Percentiles rank a stretch among this genome's conserved stretches.
Evolutionary conservation across 2,888 invertebrate species (phyloP).

Genomic region (Physocephala rufipes): DNA sequence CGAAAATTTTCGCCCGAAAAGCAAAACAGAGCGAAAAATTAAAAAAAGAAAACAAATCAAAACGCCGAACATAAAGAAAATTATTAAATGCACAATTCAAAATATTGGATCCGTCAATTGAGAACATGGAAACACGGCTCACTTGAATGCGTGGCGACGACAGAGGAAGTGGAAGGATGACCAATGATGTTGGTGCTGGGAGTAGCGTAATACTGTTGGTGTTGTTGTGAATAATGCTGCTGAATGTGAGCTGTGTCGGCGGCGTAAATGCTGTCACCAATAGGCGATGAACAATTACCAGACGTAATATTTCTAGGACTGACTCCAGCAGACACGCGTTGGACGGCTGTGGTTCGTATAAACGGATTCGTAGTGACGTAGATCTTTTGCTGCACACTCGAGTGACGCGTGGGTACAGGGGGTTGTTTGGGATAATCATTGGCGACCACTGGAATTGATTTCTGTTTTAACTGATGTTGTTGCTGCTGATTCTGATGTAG

Average conservation of each 20-base stretch:
- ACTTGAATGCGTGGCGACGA: constrained; percentile 55
- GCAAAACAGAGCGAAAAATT: constrained; percentile 35
- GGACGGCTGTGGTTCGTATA: constrained; percentile 64
- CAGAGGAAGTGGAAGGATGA: constrained; percentile 27
- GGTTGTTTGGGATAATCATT: constrained; percentile 53
- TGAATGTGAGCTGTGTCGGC: constrained; percentile 40
- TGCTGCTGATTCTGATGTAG: constrained; percentile 51
- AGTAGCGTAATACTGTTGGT: constrained; percentile 41
- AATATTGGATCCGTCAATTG: constrained; percentile 15
- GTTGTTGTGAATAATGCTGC: constrained; percentile 45
- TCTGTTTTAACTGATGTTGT: constrained; percentile 43
- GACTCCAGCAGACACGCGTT: constrained; percentile 57
- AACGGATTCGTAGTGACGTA: constrained; percentile 66
- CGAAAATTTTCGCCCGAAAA: too few relatives aligned
- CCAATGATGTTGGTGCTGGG: constrained; percentile 42
- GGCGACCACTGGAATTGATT: constrained; percentile 21
- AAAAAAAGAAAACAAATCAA: constrained; percentile 41
- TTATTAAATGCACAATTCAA: constrained; percentile 6
- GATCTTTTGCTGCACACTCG: constrained; percentile 65
- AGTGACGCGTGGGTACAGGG: constrained; percentile 62
- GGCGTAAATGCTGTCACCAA: constrained; percentile 44
- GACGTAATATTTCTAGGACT: constrained; percentile 50
- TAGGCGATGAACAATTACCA: constrained; percentile 50
- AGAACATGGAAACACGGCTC: constrained; percentile 53
- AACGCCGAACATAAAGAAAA: constrained; percentile 40